Base-by-base conservation (phyloP, 2,113 vertebrate genomes). In the Amblyopsis rosae region DNA sequence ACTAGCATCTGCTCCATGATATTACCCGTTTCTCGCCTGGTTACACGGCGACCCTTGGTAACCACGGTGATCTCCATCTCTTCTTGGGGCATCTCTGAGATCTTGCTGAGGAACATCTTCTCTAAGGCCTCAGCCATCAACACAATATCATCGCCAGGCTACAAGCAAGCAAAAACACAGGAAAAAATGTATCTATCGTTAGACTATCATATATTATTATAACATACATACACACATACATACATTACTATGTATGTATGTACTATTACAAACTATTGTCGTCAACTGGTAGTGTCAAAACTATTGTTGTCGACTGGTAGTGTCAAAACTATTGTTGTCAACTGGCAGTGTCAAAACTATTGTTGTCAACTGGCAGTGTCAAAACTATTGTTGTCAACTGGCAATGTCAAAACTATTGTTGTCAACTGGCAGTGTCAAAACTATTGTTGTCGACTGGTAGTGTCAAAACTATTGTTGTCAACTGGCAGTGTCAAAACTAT, bases 81-180 rank as follows among this genome's bases (percentile, higher is more conserved):
- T 80, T 98, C 96, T 83, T 95, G 94, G 0, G 95, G 95, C 93
- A 98, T 95, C 81, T 98, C 93, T 0, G 95, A 95, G 79, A 98
- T 96, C 84, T 94, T 98, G 79, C 96, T 94, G 63, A 98, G 92
- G 81, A 98, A 98, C 69, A 94, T 90, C 86, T 98, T 98, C 72
- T 98, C 96, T 83, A 98, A 90, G 71, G 95, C 92, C 80, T 98
- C 95, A 0, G 96, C 96, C 96, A 98, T 98, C 67, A 98, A 85
- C 73, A 97, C 96, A 11, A 98, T 98, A 86, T 98, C 96, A 89
- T 96, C 96, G 67, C 94, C 94, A 60, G 94, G 92, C 96, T 98
- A 77, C 67, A 77, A 17, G 72, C 32, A 80, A 32, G 57, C 59
- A 62, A 12, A 33, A 8, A 49, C 54, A 48, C 55, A 26, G 46